phyloP scores from a whole-genome alignment of 1,140 invertebrate genomes.

The Amphibalanus amphitrite region DNA sequence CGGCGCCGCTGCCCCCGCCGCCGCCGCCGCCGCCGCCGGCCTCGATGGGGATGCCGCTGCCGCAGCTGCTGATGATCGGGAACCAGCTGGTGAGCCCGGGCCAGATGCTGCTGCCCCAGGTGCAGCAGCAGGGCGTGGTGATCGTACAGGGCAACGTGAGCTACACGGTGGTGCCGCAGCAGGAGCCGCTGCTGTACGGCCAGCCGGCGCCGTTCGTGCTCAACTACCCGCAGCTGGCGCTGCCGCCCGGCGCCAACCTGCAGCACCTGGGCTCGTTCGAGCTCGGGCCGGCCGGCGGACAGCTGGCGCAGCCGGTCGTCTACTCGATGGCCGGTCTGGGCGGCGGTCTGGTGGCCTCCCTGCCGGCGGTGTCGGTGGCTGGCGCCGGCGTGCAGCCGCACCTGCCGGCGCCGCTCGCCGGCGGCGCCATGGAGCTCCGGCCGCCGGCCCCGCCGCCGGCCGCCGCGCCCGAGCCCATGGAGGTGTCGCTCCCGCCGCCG shows the following conservation, averaged over 20 bases:
- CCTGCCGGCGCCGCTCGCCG: too few species aligned
- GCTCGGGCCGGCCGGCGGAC: conserved; percentile 1
- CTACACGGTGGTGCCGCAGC: neutral
- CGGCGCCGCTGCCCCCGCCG: too few species aligned
- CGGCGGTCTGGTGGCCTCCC: neutral
- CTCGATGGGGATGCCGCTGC: neutral
- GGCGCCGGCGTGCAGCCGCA: neutral
- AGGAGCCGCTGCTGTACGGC: neutral
- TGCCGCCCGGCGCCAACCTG: conserved; percentile 5
- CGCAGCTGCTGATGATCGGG: neutral
- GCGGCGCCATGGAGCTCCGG: neutral
- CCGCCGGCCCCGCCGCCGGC: neutral
- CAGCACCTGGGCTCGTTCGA: conserved; percentile 6
- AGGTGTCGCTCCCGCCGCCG: neutral
- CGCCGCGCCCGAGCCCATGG: neutral
- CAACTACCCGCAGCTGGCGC: conserved; percentile 1
- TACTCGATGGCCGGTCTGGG: conserved; percentile 1
- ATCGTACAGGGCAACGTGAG: neutral
- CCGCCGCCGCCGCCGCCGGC: too few species aligned
- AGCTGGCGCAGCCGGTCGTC: conserved; percentile 3
- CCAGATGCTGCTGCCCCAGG: neutral
- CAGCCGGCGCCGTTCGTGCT: neutral
- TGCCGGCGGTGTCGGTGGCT: neutral
- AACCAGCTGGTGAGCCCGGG: neutral
- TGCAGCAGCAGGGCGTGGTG: neutral